Evolutionary conservation across 2,888 invertebrate species (phyloP), one percentile per base, ranked within the genome.

Genomic region (Protodeltote pygarga): DNA sequence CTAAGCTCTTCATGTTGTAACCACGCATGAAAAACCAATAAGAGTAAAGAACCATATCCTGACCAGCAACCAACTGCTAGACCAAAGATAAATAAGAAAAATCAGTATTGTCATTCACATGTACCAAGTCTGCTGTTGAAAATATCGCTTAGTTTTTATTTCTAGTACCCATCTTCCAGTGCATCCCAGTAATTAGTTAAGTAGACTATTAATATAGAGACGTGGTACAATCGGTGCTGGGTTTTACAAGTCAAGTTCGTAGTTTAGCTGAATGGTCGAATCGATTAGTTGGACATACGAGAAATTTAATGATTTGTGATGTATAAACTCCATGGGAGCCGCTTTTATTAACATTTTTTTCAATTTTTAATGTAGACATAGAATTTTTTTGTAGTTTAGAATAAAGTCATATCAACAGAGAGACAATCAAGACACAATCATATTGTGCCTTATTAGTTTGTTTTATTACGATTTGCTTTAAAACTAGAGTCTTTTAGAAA

Each of bases 131-230:
- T 75, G 78, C 83, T 77, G 79, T 77, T 77, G 78, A 74, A 73
- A 78, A 75, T 74, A 73, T 67, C 34, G 67, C 70, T 69, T 69
- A 68, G 70, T 59, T 74, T 71, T 75, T 66, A 72, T 64, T 66
- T 55, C 29, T 60, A 55, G 68, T 78, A 77, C 72, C 80, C 79
- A 81, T 77, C 44, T 77, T 73, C 77, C 81, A 89, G 90, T 91
- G 90, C 90, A 91, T 91, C 90, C 90, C 90, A 89, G 90, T 90
- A 82, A 81, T 64, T 89, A 88, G 85, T 68, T 66, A 73, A 71
- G 83, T 89, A 88, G 88, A 38, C n/a, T n/a, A n/a, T n/a, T n/a
- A n/a, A n/a, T 54, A 45, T 27, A 75, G 85, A 87, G 87, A 68
- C 63, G 72, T 80, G 80, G 80, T 83, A 77, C 81, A 80, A 50